Evolutionary conservation across 2,113 vertebrate species (phyloP).

Genomic region (Hystrix brachyura): DNA sequence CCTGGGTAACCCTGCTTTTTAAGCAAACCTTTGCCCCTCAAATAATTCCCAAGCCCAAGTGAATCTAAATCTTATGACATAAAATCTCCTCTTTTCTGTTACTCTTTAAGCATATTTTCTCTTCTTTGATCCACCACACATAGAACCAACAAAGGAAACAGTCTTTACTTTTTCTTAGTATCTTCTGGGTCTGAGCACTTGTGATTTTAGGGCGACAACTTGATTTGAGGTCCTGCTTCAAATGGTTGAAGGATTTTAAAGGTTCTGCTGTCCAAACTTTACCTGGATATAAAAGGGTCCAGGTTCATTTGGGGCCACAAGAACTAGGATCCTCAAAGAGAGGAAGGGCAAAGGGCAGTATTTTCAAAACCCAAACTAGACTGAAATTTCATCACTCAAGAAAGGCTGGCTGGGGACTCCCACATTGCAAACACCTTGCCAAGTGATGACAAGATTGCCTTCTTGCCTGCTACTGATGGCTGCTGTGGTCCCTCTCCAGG

Average conservation of each 20-base stretch:
- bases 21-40: conserved; percentile 6
- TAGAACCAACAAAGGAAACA: not conserved
- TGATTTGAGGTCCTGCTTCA: conserved; percentile 16
- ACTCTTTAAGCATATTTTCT: not conserved
- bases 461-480: not conserved
- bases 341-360: conserved; percentile 22
- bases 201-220: conserved; percentile 32
- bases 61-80: not conserved
- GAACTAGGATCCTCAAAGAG: conserved; percentile 39
- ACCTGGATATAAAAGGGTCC: not conserved
- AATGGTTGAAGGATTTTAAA: conserved; percentile 35
- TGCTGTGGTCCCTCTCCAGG: not conserved
- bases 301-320: conserved; percentile 56
- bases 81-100: not conserved
- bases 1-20: not conserved
- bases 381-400: conserved; percentile 59
- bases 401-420: conserved; percentile 19
- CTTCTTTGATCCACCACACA: not conserved
- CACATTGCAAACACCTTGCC: conserved; percentile 19
- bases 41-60: not conserved
- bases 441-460: conserved; percentile 51
- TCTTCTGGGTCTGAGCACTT: not conserved
- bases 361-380: conserved; percentile 62
- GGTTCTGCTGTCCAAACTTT: conserved; percentile 33
- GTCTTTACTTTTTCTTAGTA: not conserved